Conservation (phyloP, 2,888 invertebrate genomes). For the Disparrhopalites patrizii region DNA sequence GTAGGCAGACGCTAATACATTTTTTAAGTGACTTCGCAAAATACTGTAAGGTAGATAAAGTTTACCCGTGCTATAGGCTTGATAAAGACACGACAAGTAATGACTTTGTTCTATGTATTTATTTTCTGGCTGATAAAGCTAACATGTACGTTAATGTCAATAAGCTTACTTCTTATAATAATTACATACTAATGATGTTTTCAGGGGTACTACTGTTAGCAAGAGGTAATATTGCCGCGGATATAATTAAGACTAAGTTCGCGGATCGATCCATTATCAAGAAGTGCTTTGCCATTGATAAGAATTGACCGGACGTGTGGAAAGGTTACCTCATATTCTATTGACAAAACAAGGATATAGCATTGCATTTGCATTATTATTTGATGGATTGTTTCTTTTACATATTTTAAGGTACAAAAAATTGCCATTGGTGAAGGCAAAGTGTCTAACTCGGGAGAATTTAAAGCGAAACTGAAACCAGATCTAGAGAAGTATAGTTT, state of each 20-base stretch:
- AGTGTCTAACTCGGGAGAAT: conserved; percentile 48
- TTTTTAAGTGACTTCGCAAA: conserved; percentile 50
- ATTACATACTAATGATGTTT: conserved; percentile 2
- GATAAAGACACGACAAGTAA: conserved; percentile 51
- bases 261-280: conserved; percentile 51
- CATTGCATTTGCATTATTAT: too few species aligned
- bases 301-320: conserved; percentile 52
- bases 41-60: conserved; percentile 40
- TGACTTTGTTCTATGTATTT: too few species aligned
- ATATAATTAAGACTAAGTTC: conserved; percentile 51
- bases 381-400: too few species aligned
- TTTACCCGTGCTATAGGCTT: conserved; percentile 51
- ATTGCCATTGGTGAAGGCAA: conserved; percentile 54
- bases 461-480: conserved; percentile 49
- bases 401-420: too few species aligned
- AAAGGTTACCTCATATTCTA: too few species aligned
- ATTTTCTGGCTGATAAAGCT: too few species aligned
- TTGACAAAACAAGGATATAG: too few species aligned
- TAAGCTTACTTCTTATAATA: too few species aligned
- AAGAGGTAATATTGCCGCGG: conserved; percentile 52
- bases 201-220: conserved; percentile 51
- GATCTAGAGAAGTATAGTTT: conserved; percentile 41
- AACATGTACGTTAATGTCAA: too few species aligned
- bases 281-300: conserved; percentile 54
- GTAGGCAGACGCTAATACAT: conserved; percentile 48